These are phyloP conservation scores for Ellobius talpinus DNA, from an alignment of 2,113 vertebrate genomes.

Conservation along the genomic window DNA sequence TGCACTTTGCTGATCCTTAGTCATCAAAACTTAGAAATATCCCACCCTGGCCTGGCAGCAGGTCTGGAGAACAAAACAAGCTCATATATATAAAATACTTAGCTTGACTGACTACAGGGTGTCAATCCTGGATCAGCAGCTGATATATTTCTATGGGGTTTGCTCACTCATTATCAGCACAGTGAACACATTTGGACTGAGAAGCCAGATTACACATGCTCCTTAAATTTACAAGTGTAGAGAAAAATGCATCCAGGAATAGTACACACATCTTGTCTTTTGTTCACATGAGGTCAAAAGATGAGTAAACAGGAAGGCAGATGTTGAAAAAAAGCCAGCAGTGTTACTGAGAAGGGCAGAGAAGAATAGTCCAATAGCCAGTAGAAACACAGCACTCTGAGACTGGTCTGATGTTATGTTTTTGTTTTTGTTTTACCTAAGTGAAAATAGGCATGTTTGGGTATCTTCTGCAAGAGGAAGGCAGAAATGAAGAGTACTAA, in stretches of 20 bases:
- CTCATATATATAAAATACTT: background rate
- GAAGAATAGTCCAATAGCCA: too few species aligned
- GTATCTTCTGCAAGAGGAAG: too few species aligned
- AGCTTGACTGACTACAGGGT: background rate
- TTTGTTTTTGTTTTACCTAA: background rate
- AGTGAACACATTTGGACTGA: background rate
- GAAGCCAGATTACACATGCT: too few species aligned
- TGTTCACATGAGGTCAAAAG: background rate
- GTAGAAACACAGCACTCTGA: background rate
- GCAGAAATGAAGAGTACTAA: background rate
- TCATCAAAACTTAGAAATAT: background rate
- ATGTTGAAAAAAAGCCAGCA: background rate
- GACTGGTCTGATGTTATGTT: accelerated
- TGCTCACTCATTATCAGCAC: background rate
- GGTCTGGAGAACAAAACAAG: background rate
- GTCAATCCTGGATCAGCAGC: background rate
- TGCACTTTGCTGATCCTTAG: background rate
- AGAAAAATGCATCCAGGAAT: accelerated
- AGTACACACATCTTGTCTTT: accelerated
- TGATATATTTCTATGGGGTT: background rate
- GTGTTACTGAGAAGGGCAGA: too few species aligned
- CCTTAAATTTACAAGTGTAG: background rate
- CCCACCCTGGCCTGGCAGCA: background rate
- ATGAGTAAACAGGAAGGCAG: background rate
- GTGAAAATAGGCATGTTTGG: background rate